Conservation (phyloP, 2,888 invertebrate genomes). For the Neuroscelio doddi region DNA sequence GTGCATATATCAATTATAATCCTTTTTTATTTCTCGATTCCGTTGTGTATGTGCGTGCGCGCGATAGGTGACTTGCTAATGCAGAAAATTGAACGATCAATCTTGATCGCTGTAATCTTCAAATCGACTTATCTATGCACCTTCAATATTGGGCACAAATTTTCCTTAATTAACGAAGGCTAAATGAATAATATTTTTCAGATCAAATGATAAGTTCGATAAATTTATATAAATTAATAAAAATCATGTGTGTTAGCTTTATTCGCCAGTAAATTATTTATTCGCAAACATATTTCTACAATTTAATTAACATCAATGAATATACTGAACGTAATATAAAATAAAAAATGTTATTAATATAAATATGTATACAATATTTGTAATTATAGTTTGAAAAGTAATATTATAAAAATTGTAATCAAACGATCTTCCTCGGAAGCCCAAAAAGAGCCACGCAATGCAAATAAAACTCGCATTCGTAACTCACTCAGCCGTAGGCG, state of each 20-base stretch:
- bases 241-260: too few species aligned
- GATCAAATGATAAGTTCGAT: too few species aligned
- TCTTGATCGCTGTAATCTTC: constrained; percentile 46
- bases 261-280: too few species aligned
- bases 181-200: too few species aligned
- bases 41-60: constrained; percentile 21
- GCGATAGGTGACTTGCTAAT: constrained; percentile 44
- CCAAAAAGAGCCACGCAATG: constrained; percentile 17
- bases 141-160: constrained; percentile 13
- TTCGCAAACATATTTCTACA: too few species aligned
- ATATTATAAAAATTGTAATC: too few species aligned
- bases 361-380: too few species aligned
- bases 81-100: constrained; percentile 58
- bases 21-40: background rate
- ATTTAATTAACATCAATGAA: too few species aligned
- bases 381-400: too few species aligned
- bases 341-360: too few species aligned
- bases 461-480: constrained; percentile 35
- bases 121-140: constrained; percentile 14
- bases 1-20: constrained; percentile 18
- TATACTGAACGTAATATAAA: too few species aligned
- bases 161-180: constrained; percentile 19
- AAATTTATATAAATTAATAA: too few species aligned
- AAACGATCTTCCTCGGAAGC: background rate
- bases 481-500: constrained; percentile 36